Evolutionary conservation across 2,797 vertebrate genomes (phyloP), one percentile per base, ranked within the genome.

Genomic region (Tokudaia muenninki): DNA sequence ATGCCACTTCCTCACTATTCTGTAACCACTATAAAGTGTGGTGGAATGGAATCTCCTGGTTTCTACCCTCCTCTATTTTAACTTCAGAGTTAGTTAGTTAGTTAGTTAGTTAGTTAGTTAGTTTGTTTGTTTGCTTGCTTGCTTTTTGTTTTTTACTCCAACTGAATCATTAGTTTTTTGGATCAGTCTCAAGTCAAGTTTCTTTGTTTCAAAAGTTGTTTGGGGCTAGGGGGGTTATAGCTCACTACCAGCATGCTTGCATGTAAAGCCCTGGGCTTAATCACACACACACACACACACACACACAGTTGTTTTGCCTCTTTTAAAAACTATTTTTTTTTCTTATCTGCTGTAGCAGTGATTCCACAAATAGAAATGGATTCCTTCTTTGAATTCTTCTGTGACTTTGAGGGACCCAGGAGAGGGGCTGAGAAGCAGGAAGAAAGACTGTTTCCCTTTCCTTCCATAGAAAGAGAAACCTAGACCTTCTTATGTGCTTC

Each of bases 381-480:
- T 91, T 79, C 31, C 67, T 87, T 90, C 59, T 75, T 67, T 86
- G 59, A n/a, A 31, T 22, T 74, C 70, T 19, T 79, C 52, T 31
- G 16, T 57, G 79, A 77, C 31, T 79, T 50, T 34, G 59, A 29
- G n/a, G 26, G 9, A 26, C 4, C 1, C 3, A 6, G 6, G 29
- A n/a, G 9, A 88, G 24, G 22, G 55, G 65, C 44, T 31, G 52
- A 91, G 78, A 63, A 74, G 83, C 44, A 75, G 61, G 79, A 70
- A 94, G 77, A 94, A 72, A 52, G 50, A 11, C 6, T 4, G 63
- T 90, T 75, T 78, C 44, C 61, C 6, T 77, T 81, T 91, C 17
- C 75, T 17, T 79, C 63, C 94, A 52, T 52, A 89, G 44, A 47
- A 78, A 89, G 55, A 83, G 79, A 90, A 91, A 79, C 52, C 72